Evolutionary conservation across 1,140 invertebrate genomes (phyloP).

Genomic region (Sycophaga agraensis): DNA sequence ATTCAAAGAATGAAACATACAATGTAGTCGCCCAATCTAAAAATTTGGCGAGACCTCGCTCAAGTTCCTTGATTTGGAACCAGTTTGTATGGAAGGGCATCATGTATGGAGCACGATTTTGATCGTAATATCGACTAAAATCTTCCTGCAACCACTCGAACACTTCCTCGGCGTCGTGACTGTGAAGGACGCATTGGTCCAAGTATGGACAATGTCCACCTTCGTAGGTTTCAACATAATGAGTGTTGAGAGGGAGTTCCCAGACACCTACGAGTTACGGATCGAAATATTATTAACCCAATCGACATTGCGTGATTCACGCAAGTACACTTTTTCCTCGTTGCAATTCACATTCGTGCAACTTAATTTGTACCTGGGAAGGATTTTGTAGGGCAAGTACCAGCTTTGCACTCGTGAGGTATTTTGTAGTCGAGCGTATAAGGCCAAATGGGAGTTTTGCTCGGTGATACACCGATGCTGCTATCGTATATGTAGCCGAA

Average conservation of each 20-base stretch:
- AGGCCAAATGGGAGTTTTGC: conserved; percentile 85
- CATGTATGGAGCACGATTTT: conserved; percentile 89
- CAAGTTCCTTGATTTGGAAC: conserved; percentile 88
- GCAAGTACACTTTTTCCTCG: too few relatives aligned
- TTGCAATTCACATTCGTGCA: neutral
- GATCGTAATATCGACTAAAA: conserved; percentile 81
- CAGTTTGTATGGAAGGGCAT: conserved; percentile 94
- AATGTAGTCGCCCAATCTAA: conserved; percentile 76
- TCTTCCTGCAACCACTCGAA: conserved; percentile 91
- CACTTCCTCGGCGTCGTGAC: conserved; percentile 83
- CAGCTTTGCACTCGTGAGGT: conserved; percentile 88
- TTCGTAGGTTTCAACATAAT: conserved; percentile 85
- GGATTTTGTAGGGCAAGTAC: conserved; percentile 85
- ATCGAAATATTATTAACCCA: too few relatives aligned
- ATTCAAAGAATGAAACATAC: conserved; percentile 62
- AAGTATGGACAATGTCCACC: conserved; percentile 90
- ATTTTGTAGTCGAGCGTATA: conserved; percentile 92
- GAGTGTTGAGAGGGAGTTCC: conserved; percentile 92
- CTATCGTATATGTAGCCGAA: conserved; percentile 92
- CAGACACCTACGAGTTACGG: conserved; percentile 89
- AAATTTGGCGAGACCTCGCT: conserved; percentile 83
- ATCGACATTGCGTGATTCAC: too few relatives aligned
- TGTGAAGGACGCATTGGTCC: conserved; percentile 91
- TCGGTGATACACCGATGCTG: conserved; percentile 82
- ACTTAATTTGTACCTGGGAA: conserved; percentile 71